Conservation (phyloP, 2,888 invertebrate genomes). For the Thecophora atra region DNA sequence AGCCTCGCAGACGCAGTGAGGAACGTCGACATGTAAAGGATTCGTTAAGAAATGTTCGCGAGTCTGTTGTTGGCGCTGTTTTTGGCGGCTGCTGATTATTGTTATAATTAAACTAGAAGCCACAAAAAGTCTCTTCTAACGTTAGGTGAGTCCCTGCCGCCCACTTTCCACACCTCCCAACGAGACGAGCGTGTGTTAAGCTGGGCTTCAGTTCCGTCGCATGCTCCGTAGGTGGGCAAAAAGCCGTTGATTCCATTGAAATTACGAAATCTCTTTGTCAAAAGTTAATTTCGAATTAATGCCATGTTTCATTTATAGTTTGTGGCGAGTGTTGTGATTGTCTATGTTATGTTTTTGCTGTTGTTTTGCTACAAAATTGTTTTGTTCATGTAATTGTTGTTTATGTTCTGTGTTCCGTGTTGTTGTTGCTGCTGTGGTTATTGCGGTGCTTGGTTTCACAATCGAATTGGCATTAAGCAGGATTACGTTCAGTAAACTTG, state of each 20-base stretch:
- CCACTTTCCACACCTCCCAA: too few relatives aligned
- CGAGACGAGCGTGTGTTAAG: neutral
- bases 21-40: too few relatives aligned
- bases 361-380: neutral
- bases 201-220: neutral
- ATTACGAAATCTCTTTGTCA: slow-evolving; percentile 6
- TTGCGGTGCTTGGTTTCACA: slow-evolving; percentile 50
- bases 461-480: slow-evolving; percentile 59
- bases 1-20: too few relatives aligned
- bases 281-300: slow-evolving; percentile 21
- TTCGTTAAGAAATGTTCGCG: too few relatives aligned
- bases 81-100: too few relatives aligned
- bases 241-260: slow-evolving; percentile 14
- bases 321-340: slow-evolving; percentile 3
- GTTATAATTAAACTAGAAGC: too few relatives aligned
- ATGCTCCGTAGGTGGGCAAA: neutral
- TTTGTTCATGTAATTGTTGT: neutral
- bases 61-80: too few relatives aligned
- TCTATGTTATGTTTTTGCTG: neutral
- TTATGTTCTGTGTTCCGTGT: neutral
- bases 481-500: slow-evolving; percentile 49
- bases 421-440: slow-evolving; percentile 8
- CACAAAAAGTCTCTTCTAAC: too few relatives aligned
- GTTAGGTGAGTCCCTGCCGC: too few relatives aligned
- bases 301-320: slow-evolving; percentile 11